Conservation (phyloP, 2,888 invertebrate species). For the Helobdella robusta region DNA sequence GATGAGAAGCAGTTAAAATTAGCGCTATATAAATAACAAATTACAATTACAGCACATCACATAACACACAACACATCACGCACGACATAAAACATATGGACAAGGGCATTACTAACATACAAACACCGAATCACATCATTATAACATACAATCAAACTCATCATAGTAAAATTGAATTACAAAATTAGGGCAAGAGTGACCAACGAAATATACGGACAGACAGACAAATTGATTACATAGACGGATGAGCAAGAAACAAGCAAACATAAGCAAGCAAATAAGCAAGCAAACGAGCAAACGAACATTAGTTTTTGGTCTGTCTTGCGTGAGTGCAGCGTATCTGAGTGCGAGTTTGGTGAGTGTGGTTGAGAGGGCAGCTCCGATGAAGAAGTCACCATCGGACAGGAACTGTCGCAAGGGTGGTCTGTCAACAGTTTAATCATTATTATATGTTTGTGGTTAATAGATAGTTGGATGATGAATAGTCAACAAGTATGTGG, state of each 20-base stretch:
- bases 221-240: too few species aligned
- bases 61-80: not conserved
- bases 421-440: too few species aligned
- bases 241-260: too few species aligned
- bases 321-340: conserved; percentile 52
- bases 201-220: too few species aligned
- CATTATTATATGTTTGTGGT: too few species aligned
- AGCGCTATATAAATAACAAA: not conserved
- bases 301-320: conserved; percentile 49
- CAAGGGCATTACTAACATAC: not conserved
- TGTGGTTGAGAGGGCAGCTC: conserved; percentile 79
- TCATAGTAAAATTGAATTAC: too few species aligned
- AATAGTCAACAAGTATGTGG: too few species aligned
- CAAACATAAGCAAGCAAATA: too few species aligned
- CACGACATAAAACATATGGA: not conserved
- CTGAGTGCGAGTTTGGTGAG: conserved; percentile 79
- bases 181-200: too few species aligned
- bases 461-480: too few species aligned
- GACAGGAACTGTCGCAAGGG: conserved; percentile 76
- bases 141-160: not conserved
- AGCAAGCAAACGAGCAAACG: too few species aligned
- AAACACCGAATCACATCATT: not conserved
- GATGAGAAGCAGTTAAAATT: not conserved
- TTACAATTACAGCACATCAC: not conserved
- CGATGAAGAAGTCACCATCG: conserved; percentile 91